These are phyloP conservation scores for Elysia crispata DNA, from an alignment of 2,888 invertebrate genomes.

Conservation along the genomic window DNA sequence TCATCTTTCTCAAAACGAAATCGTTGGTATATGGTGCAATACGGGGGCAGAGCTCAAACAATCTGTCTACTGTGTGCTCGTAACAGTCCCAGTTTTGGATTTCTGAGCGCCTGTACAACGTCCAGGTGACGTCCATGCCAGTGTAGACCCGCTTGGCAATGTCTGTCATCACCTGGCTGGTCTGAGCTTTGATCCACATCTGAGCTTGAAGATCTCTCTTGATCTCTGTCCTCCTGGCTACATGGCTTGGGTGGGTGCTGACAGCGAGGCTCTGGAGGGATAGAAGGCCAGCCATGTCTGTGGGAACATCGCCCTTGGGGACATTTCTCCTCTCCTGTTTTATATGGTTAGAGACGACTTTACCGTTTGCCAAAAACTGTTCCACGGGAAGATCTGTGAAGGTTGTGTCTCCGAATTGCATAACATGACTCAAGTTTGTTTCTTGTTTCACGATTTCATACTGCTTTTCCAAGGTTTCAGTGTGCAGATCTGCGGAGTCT, in stretches of 20 bases:
- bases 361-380: constrained; percentile 25
- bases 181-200: too few species aligned
- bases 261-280: neutral
- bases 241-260: too few species aligned
- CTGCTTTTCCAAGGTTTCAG: constrained; percentile 80
- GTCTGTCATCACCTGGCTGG: too few species aligned
- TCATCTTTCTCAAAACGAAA: constrained; percentile 76
- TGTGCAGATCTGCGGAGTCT: constrained; percentile 78
- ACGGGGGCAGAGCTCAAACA: constrained; percentile 72
- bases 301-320: neutral
- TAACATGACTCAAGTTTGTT: constrained; percentile 81
- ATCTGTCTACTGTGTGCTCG: constrained; percentile 71
- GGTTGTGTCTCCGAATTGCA: constrained; percentile 80
- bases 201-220: too few species aligned
- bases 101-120: constrained; percentile 15
- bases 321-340: too few species aligned
- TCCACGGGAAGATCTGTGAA: constrained; percentile 47
- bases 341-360: neutral
- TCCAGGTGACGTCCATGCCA: too few species aligned
- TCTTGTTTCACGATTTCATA: constrained; percentile 79
- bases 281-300: neutral
- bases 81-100: constrained; percentile 75
- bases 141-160: too few species aligned
- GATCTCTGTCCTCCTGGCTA: too few species aligned
- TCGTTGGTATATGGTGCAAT: constrained; percentile 77